Percentiles rank a stretch among this genome's conserved stretches.
phyloP scores from a whole-genome alignment of 2,797 vertebrate genomes.

The Apogon talboti region DNA sequence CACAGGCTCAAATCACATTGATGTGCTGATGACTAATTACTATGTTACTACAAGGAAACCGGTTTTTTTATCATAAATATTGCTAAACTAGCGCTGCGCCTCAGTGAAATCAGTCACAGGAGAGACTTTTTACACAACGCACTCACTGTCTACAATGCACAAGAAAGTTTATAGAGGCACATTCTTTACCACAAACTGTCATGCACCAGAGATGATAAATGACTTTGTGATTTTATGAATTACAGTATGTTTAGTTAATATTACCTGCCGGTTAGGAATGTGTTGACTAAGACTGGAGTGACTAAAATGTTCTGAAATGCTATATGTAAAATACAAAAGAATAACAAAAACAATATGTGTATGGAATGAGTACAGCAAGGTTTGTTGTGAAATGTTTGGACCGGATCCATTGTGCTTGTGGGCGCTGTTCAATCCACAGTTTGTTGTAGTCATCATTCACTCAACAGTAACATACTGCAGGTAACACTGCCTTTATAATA shows the following conservation, averaged over 20 bases:
- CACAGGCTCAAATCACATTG: slow-evolving; percentile 40
- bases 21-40: slow-evolving; percentile 38
- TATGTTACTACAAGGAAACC: slow-evolving; percentile 27
- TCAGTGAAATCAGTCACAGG: slow-evolving; percentile 1
- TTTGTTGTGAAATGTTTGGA: slow-evolving; percentile 61
- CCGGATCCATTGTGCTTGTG: slow-evolving; percentile 31
- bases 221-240: slow-evolving; percentile 4
- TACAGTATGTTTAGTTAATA: slow-evolving; percentile 11
- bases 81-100: neutral
- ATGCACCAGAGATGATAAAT: slow-evolving; percentile 12
- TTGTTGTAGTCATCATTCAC: slow-evolving; percentile 39
- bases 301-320: slow-evolving; percentile 29
- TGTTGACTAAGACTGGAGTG: slow-evolving; percentile 39
- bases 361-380: slow-evolving; percentile 24
- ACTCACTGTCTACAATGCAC: neutral
- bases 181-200: neutral
- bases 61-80: slow-evolving; percentile 28
- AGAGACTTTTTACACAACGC: neutral
- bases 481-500: slow-evolving; percentile 11
- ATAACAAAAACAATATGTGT: slow-evolving; percentile 11
- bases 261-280: slow-evolving; percentile 33
- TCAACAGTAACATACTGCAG: slow-evolving; percentile 29
- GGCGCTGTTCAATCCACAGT: slow-evolving; percentile 21
- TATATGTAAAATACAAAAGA: slow-evolving; percentile 25
- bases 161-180: neutral